Base-by-base conservation (phyloP, 1,140 invertebrate genomes). In the Tyrophagus putrescentiae region DNA sequence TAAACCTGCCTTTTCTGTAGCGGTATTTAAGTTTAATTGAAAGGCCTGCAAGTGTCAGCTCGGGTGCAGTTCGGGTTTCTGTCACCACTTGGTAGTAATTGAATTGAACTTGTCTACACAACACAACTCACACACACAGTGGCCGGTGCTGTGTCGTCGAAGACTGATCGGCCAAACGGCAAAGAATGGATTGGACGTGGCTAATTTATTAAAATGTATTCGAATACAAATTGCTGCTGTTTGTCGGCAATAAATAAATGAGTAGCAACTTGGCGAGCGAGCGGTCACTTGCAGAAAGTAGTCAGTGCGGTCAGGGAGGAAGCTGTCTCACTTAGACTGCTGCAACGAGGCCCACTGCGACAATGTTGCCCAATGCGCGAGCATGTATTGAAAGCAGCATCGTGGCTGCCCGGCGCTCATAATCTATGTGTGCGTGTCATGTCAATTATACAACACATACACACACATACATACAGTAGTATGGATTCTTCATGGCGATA, bases 341-440 rank as follows among this genome's bases (percentile, higher is more conserved):
- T 18, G 31, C 45, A 48, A 7, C 31, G 45, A 21, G 36, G 36
- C 31, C 45, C 45, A 18, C 31, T 48, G 45, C 45, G 23, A n/a
- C n/a, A n/a, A n/a, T n/a, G n/a, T n/a, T n/a, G n/a, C n/a, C n/a
- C n/a, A n/a, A n/a, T n/a, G n/a, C n/a, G n/a, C n/a, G n/a, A n/a
- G n/a, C n/a, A n/a, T n/a, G n/a, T n/a, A n/a, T n/a, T n/a, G n/a
- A n/a, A n/a, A n/a, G n/a, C n/a, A n/a, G n/a, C n/a, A n/a, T n/a
- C n/a, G n/a, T n/a, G n/a, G n/a, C n/a, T n/a, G n/a, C n/a, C n/a
- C n/a, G n/a, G n/a, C 7, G 18, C 7, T 18, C 45, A 48, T 48
- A 48, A 48, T 48, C 45, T 48, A n/a, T n/a, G 45, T 48, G 45
- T 48, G 45, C 18, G 45, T 48, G 45, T 48, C 45, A 48, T 48